phyloP scores from a whole-genome alignment of 1,140 invertebrate species.

The Drosophila athabasca region DNA sequence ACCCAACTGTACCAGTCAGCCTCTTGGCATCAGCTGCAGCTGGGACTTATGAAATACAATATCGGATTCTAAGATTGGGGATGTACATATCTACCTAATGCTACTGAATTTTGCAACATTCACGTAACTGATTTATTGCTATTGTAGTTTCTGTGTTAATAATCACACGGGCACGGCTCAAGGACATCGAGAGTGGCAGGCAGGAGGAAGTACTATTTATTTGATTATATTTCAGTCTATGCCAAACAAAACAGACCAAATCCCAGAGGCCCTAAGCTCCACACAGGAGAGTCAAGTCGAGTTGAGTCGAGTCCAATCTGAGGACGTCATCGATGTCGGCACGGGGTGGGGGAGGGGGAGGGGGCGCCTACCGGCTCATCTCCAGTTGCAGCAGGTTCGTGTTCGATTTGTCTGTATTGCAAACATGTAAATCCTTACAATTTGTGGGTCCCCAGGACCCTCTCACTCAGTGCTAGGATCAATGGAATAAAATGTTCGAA shows the following conservation, averaged over 20 bases:
- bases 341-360: no score
- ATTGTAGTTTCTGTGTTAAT: conserved; percentile 5
- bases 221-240: conserved; percentile 60
- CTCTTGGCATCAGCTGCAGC: no score
- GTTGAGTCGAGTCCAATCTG: no score
- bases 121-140: conserved; percentile 70
- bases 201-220: conserved; percentile 53
- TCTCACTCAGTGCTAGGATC: conserved; percentile 30
- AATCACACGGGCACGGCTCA: conserved; percentile 32
- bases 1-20: no score
- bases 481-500: conserved; percentile 12
- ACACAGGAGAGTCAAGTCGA: conserved; percentile 27
- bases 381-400: conserved; percentile 26
- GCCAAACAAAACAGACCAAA: conserved; percentile 2
- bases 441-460: conserved; percentile 49
- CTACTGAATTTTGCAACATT: conserved; percentile 39
- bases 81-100: no score
- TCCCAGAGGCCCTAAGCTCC: conserved; percentile 72
- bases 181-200: background rate
- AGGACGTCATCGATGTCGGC: no score
- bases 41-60: no score
- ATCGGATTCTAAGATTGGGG: no score
- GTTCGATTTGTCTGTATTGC: conserved; percentile 57
- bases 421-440: conserved; percentile 80
- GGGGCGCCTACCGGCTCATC: conserved; percentile 7